Conservation (phyloP, 92 coral and sea anemone species). For the Umimayanthus kanabou region DNA sequence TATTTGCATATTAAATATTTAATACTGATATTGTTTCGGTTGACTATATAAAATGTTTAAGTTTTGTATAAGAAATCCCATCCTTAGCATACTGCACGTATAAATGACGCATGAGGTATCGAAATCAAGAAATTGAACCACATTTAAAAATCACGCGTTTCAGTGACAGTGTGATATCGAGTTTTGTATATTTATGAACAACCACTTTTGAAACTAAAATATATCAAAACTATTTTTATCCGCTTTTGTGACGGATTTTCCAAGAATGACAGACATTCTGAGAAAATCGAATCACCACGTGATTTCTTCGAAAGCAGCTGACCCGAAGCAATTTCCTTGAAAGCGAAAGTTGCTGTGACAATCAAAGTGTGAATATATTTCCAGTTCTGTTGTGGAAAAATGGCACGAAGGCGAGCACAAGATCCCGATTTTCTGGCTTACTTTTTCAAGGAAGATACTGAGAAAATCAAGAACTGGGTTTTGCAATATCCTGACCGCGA, state of each 20-base stretch:
- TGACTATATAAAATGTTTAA: too few relatives aligned
- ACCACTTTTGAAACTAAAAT: too few relatives aligned
- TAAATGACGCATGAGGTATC: too few relatives aligned
- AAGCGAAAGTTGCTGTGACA: neutral
- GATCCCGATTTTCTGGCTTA: constrained; percentile 32
- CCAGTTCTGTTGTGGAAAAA: neutral
- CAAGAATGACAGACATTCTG: neutral
- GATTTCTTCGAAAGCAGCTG: neutral
- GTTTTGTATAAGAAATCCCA: too few relatives aligned
- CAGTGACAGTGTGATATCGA: too few relatives aligned
- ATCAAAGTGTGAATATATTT: neutral
- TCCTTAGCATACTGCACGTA: too few relatives aligned
- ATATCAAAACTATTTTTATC: too few relatives aligned
- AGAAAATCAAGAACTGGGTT: constrained; percentile 51
- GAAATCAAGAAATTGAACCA: too few relatives aligned
- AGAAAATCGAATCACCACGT: constrained; percentile 1
- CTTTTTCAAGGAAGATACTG: constrained; percentile 65
- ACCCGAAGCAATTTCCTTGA: neutral
- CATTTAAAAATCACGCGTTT: too few relatives aligned
- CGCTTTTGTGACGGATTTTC: neutral
- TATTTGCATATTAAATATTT: too few relatives aligned
- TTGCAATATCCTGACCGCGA: constrained; percentile 36
- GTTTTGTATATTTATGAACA: too few relatives aligned
- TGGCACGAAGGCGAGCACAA: constrained; percentile 30
- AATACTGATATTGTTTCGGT: too few relatives aligned